phyloP scores from a whole-genome alignment of 2,113 vertebrate genomes.

The Lipophrys pholis region DNA sequence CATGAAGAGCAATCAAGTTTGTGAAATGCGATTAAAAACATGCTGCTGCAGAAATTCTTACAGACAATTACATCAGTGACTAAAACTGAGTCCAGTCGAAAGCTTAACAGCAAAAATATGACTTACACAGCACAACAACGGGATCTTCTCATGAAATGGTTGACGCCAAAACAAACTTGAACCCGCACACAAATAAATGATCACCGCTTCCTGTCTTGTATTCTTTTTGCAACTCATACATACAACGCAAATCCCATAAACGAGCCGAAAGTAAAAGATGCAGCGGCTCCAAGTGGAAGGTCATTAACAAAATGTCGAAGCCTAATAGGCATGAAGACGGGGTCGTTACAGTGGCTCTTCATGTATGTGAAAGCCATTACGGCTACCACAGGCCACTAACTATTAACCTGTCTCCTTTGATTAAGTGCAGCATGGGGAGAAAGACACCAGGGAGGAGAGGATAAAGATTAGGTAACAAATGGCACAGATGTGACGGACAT shows the following conservation, averaged over 20 bases:
- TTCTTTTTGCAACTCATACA: background rate
- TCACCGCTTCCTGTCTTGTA: too few species aligned
- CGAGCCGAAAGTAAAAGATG: conserved; percentile 31
- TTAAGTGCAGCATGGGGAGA: conserved; percentile 50
- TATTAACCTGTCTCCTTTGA: conserved; percentile 69
- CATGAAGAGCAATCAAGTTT: too few species aligned
- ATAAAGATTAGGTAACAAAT: conserved; percentile 36
- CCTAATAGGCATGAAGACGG: conserved; percentile 63
- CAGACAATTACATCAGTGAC: too few species aligned
- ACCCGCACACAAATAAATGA: too few species aligned
- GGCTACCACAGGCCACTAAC: conserved; percentile 52
- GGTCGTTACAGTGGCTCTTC: conserved; percentile 57
- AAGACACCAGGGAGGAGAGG: conserved; percentile 12
- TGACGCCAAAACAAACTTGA: too few species aligned
- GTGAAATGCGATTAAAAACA: too few species aligned
- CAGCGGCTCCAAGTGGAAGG: conserved; percentile 32
- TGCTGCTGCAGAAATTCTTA: too few species aligned
- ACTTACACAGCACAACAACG: too few species aligned
- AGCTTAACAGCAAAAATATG: too few species aligned
- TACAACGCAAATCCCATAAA: conserved; percentile 20
- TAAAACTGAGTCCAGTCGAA: too few species aligned
- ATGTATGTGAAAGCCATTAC: conserved; percentile 69
- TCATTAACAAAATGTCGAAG: conserved; percentile 63
- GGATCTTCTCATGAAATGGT: too few species aligned
- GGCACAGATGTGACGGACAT: conserved; percentile 9